Base-by-base conservation (phyloP, 1,140 invertebrate genomes). In the Berghia stephanieae region DNA sequence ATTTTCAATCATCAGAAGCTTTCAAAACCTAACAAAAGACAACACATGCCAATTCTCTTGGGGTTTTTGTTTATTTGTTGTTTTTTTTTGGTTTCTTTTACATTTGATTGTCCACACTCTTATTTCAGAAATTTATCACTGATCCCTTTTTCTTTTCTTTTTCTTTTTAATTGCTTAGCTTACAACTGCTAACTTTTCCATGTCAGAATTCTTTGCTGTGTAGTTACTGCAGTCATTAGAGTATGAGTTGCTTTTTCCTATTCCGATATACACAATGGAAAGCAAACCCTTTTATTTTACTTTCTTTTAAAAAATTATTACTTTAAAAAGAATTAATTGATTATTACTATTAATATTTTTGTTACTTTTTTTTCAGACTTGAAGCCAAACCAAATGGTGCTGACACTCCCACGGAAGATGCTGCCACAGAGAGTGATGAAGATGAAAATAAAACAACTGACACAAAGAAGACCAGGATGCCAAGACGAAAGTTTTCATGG, bases 401-500 rank as follows among this genome's bases (percentile, higher is more conserved):
- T 24, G 69, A 82, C 52, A 57, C 43, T 70, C 69, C 42, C 27
- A 79, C 80, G 60, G 79, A 83, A 27, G 80, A 85, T 66, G 83
- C 80, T 21, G 84, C 49, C 2, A 49, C 84, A 79, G 79, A 85
- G 80, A 82, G 88, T 77, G 84, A 87, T 63, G 90, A 88, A 24
- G 90, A 91, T 4, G 88, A 86, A 44, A 89, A 91, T n/a, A 75
- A 88, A 86, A 46, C 42, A 75, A 55, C 34, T 49, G 73, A 43
- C 40, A 77, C 71, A 83, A 80, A 85, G 24, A 92, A 92, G 75
- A 90, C 88, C 13, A 88, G 90, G 81, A 88, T 91, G 77, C 92
- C 92, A 27, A 89, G 90, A 43, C 91, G 90, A 82, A 90, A 89
- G 75, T 93, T 92, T 86, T 86, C 89, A 31, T 92, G 92, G 91